These are phyloP conservation scores for Pseudoips prasinana DNA, from an alignment of 2,888 invertebrate genomes.

Conservation along the genomic window DNA sequence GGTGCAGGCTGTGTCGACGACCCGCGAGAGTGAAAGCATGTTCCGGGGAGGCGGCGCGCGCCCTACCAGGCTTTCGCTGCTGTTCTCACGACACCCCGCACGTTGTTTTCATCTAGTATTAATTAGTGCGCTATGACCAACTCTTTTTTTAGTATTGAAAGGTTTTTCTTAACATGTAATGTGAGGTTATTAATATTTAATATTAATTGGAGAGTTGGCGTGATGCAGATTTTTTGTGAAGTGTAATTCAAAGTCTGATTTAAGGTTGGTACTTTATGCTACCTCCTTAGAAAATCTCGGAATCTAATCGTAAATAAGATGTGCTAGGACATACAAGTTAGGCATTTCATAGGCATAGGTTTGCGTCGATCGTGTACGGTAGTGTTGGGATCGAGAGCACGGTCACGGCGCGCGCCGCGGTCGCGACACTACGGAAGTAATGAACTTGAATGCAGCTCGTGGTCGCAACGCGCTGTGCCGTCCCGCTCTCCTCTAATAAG, in stretches of 20 bases:
- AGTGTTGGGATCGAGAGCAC: conserved; percentile 58
- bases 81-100: conserved; percentile 71
- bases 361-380: conserved; percentile 35
- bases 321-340: too few species aligned
- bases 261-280: too few species aligned
- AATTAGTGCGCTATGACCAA: conserved; percentile 41
- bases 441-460: conserved; percentile 81
- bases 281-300: too few species aligned
- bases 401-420: conserved; percentile 66
- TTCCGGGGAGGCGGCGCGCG: conserved; percentile 75
- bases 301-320: too few species aligned
- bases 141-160: conserved; percentile 7
- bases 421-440: conserved; percentile 78
- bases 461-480: conserved; percentile 60
- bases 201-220: too few species aligned
- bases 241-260: too few species aligned
- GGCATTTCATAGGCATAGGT: background rate
- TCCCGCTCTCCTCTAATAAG: conserved; percentile 65
- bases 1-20: conserved; percentile 74
- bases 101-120: conserved; percentile 61
- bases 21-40: conserved; percentile 77
- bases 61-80: conserved; percentile 76
- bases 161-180: background rate
- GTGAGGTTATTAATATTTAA: too few species aligned
- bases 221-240: too few species aligned